phyloP scores from a whole-genome alignment of 1,140 invertebrate genomes.

The Ips nitidus region DNA sequence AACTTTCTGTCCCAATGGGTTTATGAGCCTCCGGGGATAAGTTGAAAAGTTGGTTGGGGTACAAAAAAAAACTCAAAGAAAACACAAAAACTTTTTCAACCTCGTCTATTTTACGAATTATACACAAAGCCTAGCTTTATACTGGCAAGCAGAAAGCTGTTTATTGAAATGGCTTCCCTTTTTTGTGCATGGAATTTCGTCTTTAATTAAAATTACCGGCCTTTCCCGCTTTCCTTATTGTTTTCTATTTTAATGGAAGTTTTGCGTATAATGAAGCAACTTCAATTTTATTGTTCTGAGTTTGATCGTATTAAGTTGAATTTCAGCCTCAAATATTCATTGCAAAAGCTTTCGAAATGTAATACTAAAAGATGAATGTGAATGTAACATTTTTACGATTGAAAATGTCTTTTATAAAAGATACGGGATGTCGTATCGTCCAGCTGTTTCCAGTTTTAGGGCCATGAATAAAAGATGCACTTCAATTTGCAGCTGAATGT shows the following conservation, averaged over 20 bases:
- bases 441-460: neutral
- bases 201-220: conserved; percentile 14
- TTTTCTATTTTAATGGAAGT: neutral
- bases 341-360: neutral
- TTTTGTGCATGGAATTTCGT: conserved; percentile 8
- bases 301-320: neutral
- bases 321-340: neutral
- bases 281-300: neutral
- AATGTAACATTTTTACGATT: conserved; percentile 20
- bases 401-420: conserved; percentile 20
- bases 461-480: conserved; percentile 21
- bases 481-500: conserved; percentile 9
- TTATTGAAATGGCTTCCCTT: conserved; percentile 10
- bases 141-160: conserved; percentile 11
- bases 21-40: conserved; percentile 10
- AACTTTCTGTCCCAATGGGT: conserved; percentile 13
- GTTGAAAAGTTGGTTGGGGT: conserved; percentile 6
- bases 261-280: neutral
- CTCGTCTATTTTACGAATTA: conserved; percentile 11
- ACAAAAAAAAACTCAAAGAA: conserved; percentile 10
- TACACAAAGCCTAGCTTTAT: conserved; percentile 6
- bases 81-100: conserved; percentile 9
- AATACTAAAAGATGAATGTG: conserved; percentile 16
- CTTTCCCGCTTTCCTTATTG: neutral
- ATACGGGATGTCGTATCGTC: conserved; percentile 4